phyloP scores from a whole-genome alignment of 2,797 vertebrate genomes.

The Sarcophilus harrisii region DNA sequence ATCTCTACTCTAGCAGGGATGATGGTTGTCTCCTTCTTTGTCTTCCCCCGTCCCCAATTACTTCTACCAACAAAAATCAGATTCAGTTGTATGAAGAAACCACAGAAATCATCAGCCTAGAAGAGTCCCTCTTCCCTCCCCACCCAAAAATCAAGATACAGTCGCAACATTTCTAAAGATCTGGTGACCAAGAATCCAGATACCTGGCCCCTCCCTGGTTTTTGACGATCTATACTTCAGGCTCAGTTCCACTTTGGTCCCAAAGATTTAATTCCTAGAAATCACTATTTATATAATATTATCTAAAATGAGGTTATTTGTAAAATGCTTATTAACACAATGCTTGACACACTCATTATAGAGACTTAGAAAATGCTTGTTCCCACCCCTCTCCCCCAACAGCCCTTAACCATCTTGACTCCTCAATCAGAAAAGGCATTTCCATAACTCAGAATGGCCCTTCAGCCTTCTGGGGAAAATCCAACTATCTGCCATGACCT shows the following conservation, averaged over 20 bases:
- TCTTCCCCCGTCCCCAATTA: background rate
- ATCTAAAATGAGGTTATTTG: background rate
- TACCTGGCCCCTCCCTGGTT: background rate
- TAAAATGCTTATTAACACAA: background rate
- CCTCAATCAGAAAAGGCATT: background rate
- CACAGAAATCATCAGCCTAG: background rate
- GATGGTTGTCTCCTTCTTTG: background rate
- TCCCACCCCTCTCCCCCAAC: background rate
- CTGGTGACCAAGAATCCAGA: background rate
- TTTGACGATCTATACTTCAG: background rate
- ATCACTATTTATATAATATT: background rate
- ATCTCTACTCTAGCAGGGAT: background rate
- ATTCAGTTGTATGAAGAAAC: background rate
- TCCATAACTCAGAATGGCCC: background rate
- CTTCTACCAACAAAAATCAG: background rate
- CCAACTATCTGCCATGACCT: background rate
- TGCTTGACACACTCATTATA: background rate
- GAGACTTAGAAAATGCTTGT: background rate
- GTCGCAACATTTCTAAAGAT: background rate
- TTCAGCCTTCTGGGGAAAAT: background rate
- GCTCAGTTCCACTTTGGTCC: background rate
- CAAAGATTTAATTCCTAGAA: background rate
- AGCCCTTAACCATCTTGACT: background rate
- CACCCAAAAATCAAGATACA: background rate
- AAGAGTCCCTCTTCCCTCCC: background rate